Conservation (phyloP, 2,797 vertebrate species). For the Molossus alvarezi region DNA sequence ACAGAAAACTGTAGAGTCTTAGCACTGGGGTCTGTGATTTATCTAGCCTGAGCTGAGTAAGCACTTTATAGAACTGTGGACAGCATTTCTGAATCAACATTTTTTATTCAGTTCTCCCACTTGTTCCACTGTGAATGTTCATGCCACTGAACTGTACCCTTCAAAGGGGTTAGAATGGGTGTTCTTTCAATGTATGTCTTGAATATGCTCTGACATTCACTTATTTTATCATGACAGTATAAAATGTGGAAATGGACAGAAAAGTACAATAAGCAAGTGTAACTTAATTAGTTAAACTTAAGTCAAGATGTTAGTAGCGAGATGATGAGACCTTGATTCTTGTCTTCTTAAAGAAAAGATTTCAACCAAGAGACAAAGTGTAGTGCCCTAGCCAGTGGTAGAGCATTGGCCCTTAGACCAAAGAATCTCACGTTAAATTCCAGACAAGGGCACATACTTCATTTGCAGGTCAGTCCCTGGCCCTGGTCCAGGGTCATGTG, state of each 20-base stretch:
- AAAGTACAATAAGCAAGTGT: slow-evolving; percentile 2
- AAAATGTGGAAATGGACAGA: slow-evolving; percentile 52
- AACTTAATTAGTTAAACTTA: slow-evolving; percentile 32
- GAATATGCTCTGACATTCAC: no score
- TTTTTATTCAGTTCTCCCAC: not conserved
- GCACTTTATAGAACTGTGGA: no score
- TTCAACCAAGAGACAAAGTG: no score
- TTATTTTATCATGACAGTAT: not conserved
- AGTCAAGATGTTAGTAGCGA: slow-evolving; percentile 3
- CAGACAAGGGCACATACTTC: no score
- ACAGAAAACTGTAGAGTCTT: not conserved
- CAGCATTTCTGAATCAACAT: not conserved
- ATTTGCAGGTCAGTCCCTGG: no score
- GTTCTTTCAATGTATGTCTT: no score
- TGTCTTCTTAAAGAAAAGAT: no score
- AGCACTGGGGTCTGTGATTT: not conserved
- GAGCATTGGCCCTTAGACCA: no score
- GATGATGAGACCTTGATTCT: no score
- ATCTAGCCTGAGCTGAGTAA: not conserved
- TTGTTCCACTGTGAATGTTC: not conserved
- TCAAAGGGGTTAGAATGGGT: not conserved
- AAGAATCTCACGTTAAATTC: no score
- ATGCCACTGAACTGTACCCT: not conserved
- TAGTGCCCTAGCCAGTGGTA: no score
- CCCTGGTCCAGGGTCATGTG: no score